Conservation (phyloP, 2,113 vertebrate genomes). For the Tragulus kanchil region DNA sequence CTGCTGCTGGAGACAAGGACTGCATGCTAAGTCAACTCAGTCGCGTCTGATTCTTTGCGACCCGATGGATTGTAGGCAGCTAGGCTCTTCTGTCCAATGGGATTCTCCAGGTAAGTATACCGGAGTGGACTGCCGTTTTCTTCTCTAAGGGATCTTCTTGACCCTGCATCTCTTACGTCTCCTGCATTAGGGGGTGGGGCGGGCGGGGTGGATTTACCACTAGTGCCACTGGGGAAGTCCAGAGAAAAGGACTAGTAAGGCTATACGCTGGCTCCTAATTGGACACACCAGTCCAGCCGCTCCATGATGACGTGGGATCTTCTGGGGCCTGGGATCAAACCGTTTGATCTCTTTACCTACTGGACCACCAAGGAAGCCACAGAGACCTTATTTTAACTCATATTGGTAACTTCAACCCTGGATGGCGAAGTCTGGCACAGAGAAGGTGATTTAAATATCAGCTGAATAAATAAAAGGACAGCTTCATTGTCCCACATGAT, state of each 20-base stretch:
- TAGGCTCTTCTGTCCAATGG: not conserved
- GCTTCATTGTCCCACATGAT: not conserved
- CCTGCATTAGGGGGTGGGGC: not conserved
- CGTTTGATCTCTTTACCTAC: no score
- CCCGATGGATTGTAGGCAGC: not conserved
- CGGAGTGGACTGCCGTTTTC: not conserved
- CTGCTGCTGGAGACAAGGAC: not conserved
- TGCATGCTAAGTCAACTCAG: not conserved
- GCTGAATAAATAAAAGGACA: slow-evolving; percentile 6
- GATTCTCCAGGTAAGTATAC: not conserved
- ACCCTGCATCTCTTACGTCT: not conserved
- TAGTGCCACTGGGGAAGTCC: not conserved
- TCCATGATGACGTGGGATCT: no score
- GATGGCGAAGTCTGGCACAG: not conserved
- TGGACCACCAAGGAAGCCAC: no score
- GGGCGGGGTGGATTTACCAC: not conserved
- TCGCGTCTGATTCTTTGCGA: not conserved
- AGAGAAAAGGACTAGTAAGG: no score
- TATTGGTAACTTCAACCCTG: not conserved
- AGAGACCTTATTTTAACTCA: not conserved
- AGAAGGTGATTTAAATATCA: not conserved
- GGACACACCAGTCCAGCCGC: no score
- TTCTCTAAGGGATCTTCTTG: not conserved
- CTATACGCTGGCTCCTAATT: no score
- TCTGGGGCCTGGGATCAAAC: not conserved